Base-by-base conservation (phyloP, 2,888 invertebrate genomes). In the Heteromurus nitidus region DNA sequence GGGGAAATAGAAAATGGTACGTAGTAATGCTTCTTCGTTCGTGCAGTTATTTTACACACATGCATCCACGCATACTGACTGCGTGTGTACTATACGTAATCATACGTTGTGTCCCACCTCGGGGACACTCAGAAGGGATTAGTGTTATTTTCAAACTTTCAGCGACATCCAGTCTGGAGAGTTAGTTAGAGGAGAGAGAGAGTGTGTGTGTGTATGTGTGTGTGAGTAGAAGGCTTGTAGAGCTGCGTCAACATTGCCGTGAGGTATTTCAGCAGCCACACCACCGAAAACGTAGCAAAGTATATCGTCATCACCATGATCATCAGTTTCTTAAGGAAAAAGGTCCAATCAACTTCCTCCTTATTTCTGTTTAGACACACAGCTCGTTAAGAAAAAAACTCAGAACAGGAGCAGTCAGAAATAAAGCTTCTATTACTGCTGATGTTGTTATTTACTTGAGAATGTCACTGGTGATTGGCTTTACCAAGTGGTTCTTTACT, bases 71-170 rank as follows among this genome's bases (percentile, higher is more conserved):
- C n/a, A n/a, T n/a, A n/a, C n/a, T n/a, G n/a, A n/a, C 36, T 36
- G 36, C 36, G 13, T 36, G 36, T 13, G 5, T 36, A 13, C 36
- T 9, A 9, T 36, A 30, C 9, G n/a, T 60, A 60, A n/a, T 60
- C 60, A 30, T 60, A 31, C 18, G 69, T 50, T n/a, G 60, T 62
- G 70, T 64, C 70, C 79, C 79, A 70, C 70, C 70, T 79, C 64
- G 55, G 79, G 79, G 79, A 79, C 64, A 42, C 70, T 70, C 79
- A 62, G 70, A 79, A 79, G 79, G 79, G 79, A 79, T 79, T 79
- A 79, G 64, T 62, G 69, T 70, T 79, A 31, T 70, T 79, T 69
- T 64, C 64, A 69, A 79, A 79, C 53, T 70, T 70, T 26, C 20
- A 18, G 44, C 64, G 55, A 65, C 79, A 70, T 68, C 62, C 36